Percentiles rank a stretch among this genome's conserved stretches.
Conservation (phyloP, 2,113 vertebrate species). For the Dicerorhinus sumatrensis region DNA sequence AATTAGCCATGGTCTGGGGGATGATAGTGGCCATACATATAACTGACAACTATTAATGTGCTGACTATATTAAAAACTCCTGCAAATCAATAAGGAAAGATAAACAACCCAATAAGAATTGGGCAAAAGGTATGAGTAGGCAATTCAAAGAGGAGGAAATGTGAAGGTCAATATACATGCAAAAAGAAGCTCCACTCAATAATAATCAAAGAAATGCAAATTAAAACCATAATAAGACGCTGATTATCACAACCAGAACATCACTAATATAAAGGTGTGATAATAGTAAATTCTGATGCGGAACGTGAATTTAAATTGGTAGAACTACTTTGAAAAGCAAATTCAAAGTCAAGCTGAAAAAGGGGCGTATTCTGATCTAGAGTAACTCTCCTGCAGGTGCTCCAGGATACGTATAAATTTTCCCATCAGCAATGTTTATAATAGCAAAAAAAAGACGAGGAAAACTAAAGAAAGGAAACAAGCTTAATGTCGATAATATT, state of each 20-base stretch:
- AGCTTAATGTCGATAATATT: neutral
- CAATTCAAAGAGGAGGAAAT: neutral
- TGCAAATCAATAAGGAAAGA: constrained; percentile 2
- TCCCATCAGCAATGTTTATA: neutral
- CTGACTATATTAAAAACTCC: neutral
- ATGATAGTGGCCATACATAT: neutral
- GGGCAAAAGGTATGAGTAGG: neutral
- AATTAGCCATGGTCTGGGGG: neutral
- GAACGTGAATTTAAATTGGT: neutral
- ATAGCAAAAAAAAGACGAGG: neutral
- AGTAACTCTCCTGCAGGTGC: neutral
- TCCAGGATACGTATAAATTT: neutral
- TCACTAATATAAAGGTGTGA: neutral
- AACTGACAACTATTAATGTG: constrained; percentile 6
- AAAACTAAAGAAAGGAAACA: neutral
- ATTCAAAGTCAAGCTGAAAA: neutral
- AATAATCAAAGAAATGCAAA: neutral
- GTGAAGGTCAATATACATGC: neutral
- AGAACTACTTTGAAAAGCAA: neutral
- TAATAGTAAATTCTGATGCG: neutral
- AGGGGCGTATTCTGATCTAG: neutral
- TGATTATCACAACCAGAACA: neutral
- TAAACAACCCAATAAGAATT: neutral
- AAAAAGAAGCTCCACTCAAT: neutral
- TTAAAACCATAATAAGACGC: neutral